Conservation (phyloP, 2,888 invertebrate genomes). For the Danaus chrysippus region DNA sequence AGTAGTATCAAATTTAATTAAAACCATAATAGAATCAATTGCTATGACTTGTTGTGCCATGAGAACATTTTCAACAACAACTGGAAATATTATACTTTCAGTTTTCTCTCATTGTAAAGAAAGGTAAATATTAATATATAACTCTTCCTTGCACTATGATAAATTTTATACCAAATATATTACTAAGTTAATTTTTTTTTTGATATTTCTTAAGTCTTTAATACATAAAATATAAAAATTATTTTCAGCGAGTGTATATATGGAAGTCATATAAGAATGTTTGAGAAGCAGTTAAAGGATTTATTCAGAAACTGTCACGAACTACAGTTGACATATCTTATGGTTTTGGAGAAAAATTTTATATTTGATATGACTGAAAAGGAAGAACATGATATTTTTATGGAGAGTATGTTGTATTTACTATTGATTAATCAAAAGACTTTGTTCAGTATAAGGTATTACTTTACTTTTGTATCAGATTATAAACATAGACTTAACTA, state of each 20-base stretch:
- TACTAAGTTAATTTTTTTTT: too few species aligned
- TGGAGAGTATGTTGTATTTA: conserved; percentile 49
- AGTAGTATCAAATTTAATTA: conserved; percentile 49
- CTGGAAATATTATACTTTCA: conserved; percentile 55
- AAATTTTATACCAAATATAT: too few species aligned
- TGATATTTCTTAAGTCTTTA: neutral
- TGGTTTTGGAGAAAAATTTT: conserved; percentile 61
- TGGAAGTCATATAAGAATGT: conserved; percentile 48
- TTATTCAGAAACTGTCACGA: conserved; percentile 67
- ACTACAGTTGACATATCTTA: conserved; percentile 62
- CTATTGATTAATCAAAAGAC: too few species aligned
- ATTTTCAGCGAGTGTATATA: conserved; percentile 61
- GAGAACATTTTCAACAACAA: conserved; percentile 50
- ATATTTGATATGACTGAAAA: conserved; percentile 54
- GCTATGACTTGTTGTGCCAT: conserved; percentile 45
- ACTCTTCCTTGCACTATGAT: too few species aligned
- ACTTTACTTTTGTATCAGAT: neutral
- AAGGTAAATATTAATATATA: conserved; percentile 47
- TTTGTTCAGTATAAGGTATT: neutral
- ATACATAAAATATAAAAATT: neutral
- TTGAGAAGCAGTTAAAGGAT: conserved; percentile 59
- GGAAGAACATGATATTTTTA: conserved; percentile 53
- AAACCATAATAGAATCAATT: conserved; percentile 46
- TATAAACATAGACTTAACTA: neutral
- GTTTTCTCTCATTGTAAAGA: conserved; percentile 73